Base-by-base conservation (phyloP, 2,797 vertebrate genomes). In the Ataeniobius toweri region DNA sequence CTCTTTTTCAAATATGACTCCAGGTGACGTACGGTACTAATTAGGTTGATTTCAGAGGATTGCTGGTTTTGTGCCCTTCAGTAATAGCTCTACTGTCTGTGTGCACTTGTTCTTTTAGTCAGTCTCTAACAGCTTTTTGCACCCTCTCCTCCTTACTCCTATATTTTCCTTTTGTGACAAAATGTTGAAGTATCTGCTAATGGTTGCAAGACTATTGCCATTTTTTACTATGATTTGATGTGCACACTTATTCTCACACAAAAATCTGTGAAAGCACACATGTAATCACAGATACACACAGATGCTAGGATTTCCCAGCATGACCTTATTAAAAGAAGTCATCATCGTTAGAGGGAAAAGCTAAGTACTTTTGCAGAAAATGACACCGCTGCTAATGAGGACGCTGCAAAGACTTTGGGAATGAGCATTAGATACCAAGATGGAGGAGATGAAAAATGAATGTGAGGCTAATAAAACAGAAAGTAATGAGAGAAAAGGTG, bases 61-160 rank as follows among this genome's bases (percentile, higher is more conserved):
- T 81, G 79, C 89, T 95, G 93, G 56, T 95, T 93, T 84, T 90
- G 89, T 92, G 92, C 90, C 93, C 88, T 91, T 89, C 85, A 94
- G 89, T 90, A 84, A 80, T 71, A 73, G 73, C 71, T 80, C 90
- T 81, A 71, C 76, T 69, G 39, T 46, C 67, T 46, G 22, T 14
- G 41, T n/a, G 41, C 13, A n/a, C 39, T 46, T 46, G 20, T 67
- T 76, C 80, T 46, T 72, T 63, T 31, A 48, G 74, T 83, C 5
- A n/a, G 3, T 68, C 78, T 71, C 55, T 59, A 71, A 74, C 59
- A 73, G 65, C 71, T 80, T 84, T 74, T 76, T 3, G 7, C 26
- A 20, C 28, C 12, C 73, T 63, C 14, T 56, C 50, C 24, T 61
- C 31, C 10, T 22, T 51, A 26, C 5, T 79, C 74, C 28, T 75